Base-by-base conservation (phyloP, 2,797 vertebrate genomes). In the Hephaestus fuliginosus region DNA sequence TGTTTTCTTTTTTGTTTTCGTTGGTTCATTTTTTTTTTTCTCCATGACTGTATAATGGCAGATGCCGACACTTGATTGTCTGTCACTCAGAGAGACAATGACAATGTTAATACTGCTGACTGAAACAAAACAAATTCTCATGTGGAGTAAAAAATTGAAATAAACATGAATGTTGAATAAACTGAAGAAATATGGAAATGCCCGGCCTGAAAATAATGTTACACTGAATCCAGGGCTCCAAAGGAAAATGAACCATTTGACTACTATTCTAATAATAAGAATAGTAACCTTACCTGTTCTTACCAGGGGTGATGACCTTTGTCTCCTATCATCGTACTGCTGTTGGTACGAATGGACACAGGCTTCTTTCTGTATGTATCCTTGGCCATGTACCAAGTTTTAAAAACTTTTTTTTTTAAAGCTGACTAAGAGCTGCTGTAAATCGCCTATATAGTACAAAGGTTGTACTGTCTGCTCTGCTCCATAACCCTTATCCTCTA, bases 41-140 rank as follows among this genome's bases (percentile, higher is more conserved):
- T 3, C 39, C 39, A 30, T 48, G 30, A 43, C 57, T 78, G 30
- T 55, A 28, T 15, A n/a, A 70, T 53, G 5, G 28, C 18, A 60
- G 53, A 52, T 52, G 44, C 25, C 74, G 65, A 65, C 66, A 39
- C 6, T 17, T 48, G 53, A 43, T 44, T 11, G 22, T 64, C 49
- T 74, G 66, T 17, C 53, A 60, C 12, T 58, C 56, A n/a, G 11
- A 2, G 11, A 51, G n/a, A 46, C 20, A 20, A 20, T 51, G 52
- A 39, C 28, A 43, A 51, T 44, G 2, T 17, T 22, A 9, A 49
- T 68, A 53, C 10, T 28, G 63, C 62, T 61, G 62, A 60, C 7
- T 61, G 1, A 39, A 61, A 52, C 8, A 20, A 53, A 60, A 44
- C 20, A 13, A 3, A 51, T 9, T 51, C 18, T 39, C 4, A 5